Evolutionary conservation across 2,113 vertebrate species (phyloP).

Genomic region (Sebastes fasciatus): DNA sequence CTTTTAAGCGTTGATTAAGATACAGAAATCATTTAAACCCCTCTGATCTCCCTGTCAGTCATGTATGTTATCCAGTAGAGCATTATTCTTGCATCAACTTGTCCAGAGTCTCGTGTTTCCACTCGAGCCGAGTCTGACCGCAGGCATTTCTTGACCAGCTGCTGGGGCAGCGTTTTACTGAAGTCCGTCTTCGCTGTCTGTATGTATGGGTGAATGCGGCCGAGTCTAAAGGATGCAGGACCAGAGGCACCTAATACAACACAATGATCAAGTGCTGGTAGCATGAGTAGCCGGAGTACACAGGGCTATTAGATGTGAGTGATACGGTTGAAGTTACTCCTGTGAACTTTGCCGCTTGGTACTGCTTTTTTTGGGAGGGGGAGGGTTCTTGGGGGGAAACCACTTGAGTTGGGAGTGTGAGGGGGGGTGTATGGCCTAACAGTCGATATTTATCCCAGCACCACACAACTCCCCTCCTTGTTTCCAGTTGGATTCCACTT

Average conservation of each 20-base stretch:
- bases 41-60: constrained; percentile 46
- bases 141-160: constrained; percentile 69
- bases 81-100: constrained; percentile 57
- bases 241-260: constrained; percentile 72
- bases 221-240: constrained; percentile 54
- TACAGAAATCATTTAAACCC: constrained; percentile 35
- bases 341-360: constrained; percentile 70
- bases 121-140: constrained; percentile 52
- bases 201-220: constrained; percentile 62
- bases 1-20: constrained; percentile 42
- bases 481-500: constrained; percentile 70
- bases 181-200: constrained; percentile 61
- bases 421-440: constrained; percentile 46
- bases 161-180: constrained; percentile 63
- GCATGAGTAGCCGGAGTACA: constrained; percentile 71
- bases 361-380: constrained; percentile 7
- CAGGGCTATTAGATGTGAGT: constrained; percentile 80
- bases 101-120: constrained; percentile 72
- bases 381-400: constrained; percentile 18
- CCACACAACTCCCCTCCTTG: constrained; percentile 70
- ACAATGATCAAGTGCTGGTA: constrained; percentile 73
- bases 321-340: constrained; percentile 79
- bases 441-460: constrained; percentile 67
- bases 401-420: constrained; percentile 51
- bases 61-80: not conserved